phyloP scores from a whole-genome alignment of 2,797 vertebrate genomes.

The Clarias fuscus region DNA sequence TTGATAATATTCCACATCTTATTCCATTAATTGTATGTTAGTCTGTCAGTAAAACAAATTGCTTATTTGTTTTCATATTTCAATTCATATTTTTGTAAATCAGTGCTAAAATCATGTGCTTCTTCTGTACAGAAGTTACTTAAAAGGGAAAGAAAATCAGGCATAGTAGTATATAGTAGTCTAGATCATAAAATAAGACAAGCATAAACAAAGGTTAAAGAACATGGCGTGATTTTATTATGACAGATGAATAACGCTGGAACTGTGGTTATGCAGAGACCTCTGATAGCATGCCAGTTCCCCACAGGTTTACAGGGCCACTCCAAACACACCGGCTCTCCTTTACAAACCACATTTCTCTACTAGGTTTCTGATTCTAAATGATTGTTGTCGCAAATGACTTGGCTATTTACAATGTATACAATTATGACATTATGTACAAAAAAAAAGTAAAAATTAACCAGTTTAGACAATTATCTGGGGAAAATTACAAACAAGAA shows the following conservation, averaged over 20 bases:
- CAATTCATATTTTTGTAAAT: neutral
- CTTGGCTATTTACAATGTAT: slow-evolving; percentile 80
- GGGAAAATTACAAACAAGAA: slow-evolving; percentile 68
- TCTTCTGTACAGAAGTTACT: neutral
- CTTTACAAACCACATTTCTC: slow-evolving; percentile 65
- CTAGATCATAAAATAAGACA: neutral
- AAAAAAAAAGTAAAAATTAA: slow-evolving; percentile 73
- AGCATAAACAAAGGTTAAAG: slow-evolving; percentile 37
- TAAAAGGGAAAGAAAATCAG: neutral
- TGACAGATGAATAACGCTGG: slow-evolving; percentile 76
- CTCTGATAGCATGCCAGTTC: slow-evolving; percentile 66
- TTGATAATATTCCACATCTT: no score
- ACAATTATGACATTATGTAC: slow-evolving; percentile 78
- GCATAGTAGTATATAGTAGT: neutral
- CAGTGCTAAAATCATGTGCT: neutral
- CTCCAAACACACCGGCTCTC: slow-evolving; percentile 42
- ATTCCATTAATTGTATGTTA: no score
- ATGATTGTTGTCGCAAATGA: slow-evolving; percentile 80
- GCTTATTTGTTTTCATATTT: no score
- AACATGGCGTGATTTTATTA: slow-evolving; percentile 80
- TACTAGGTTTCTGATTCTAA: slow-evolving; percentile 56
- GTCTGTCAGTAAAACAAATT: no score
- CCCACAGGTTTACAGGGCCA: slow-evolving; percentile 51
- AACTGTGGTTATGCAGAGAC: slow-evolving; percentile 69
- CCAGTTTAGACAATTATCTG: slow-evolving; percentile 76